Evolutionary conservation across 2,888 invertebrate species (phyloP), one percentile per base, ranked within the genome.

Genomic region (Ctena decussata): DNA sequence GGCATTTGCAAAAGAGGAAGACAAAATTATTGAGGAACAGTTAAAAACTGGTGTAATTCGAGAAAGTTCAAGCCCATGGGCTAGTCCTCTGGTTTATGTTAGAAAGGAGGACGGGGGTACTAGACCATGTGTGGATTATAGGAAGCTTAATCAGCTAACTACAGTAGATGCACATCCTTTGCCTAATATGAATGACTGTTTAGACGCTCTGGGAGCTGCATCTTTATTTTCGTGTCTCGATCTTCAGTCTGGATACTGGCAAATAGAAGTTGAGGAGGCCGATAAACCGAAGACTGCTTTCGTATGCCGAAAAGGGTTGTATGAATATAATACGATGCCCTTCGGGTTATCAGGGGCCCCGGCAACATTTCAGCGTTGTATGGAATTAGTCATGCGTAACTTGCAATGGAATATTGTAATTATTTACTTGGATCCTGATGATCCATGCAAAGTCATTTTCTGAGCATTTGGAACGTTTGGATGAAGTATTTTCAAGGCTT

Each of bases 221-320:
- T 78, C 37, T 37, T 77, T 53, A 11, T 89, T 89, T 71, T 65
- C 41, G 3, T 80, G 80, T n/a, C 32, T 90, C 44, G 85, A 91
- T 35, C 46, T 91, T 15, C 21, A 74, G 24, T 78, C 80, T 15
- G 86, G 89, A 32, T 91, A 85, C 49, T 86, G 80, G 53, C 91
- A 91, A 72, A 77, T 90, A 37, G 15, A 30, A 11, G 71, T 91
- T 27, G 15, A 27, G 15, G 74, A 57, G 24, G 65, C 57, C 24
- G 87, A 90, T 37, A 77, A 57, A 60, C 72, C 74, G n/a, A 91
- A 90, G 60, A 91, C 89, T 18, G 85, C 83, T n/a, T 91, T 90
- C 49, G 70, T 72, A 18, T 12, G 11, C 24, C 6, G 53, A 15
- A 15, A 87, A 77, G 90, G 89, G 21, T 65, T 90, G 24, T 91